Conservation (phyloP, 2,797 vertebrate species). For the Molothrus ater region DNA sequence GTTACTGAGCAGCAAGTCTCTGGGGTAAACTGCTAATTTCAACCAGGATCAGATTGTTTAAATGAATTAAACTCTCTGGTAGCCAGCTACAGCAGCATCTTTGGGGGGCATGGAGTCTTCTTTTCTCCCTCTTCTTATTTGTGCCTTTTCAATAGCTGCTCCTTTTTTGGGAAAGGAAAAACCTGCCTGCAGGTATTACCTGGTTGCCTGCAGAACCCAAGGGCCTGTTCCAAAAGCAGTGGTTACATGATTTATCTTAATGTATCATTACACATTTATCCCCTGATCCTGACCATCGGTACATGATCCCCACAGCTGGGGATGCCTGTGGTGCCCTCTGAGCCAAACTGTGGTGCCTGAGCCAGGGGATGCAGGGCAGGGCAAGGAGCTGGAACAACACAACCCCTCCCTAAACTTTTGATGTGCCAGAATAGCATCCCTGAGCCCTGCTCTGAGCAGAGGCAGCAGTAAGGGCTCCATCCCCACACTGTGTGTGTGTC, state of each 20-base stretch:
- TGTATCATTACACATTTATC: background rate
- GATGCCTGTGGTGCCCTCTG: fast-evolving
- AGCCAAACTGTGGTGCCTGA: background rate
- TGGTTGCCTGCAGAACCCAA: background rate
- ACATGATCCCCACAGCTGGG: background rate
- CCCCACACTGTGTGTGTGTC: background rate
- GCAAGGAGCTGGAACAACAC: background rate
- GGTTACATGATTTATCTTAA: no score
- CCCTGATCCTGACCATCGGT: no score
- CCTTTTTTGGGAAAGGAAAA: background rate
- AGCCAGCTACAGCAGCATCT: background rate
- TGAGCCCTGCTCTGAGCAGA: fast-evolving
- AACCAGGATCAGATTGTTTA: background rate
- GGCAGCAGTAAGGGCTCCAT: background rate
- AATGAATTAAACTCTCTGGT: background rate
- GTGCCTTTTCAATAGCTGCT: background rate
- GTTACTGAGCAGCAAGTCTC: background rate
- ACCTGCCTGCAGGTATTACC: background rate
- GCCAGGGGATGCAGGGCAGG: fast-evolving
- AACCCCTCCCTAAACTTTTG: fast-evolving
- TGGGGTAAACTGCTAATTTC: background rate
- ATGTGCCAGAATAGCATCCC: background rate
- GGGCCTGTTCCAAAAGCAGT: background rate
- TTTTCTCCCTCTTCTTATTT: background rate
- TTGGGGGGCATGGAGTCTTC: fast-evolving